These are phyloP conservation scores for Tetramorium simillimum DNA, from an alignment of 1,140 invertebrate genomes.

Conservation along the genomic window DNA sequence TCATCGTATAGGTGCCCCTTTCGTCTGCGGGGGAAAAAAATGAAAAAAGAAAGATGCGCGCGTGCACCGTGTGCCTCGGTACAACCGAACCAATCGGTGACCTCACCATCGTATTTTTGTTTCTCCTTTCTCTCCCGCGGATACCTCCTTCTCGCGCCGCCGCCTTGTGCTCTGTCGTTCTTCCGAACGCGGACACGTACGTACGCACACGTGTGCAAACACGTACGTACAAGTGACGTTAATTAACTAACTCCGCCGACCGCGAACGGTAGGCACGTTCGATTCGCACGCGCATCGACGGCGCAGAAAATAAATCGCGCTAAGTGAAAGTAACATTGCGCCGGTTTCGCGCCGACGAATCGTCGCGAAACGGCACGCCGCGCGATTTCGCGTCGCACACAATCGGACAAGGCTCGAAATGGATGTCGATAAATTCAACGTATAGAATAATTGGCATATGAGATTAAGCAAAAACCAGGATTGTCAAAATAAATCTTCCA, in stretches of 20 bases:
- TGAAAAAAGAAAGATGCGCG: conserved; percentile 13
- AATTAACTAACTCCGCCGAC: conserved; percentile 62
- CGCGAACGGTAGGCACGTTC: conserved; percentile 48
- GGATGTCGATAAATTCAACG: background rate
- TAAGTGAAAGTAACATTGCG: conserved; percentile 70
- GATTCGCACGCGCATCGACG: conserved; percentile 66
- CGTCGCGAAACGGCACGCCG: conserved; percentile 45
- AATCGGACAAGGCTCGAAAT: background rate
- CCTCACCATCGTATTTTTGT: conserved; percentile 48
- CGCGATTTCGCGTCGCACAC: conserved; percentile 18
- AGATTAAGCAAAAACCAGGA: background rate
- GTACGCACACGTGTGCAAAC: background rate
- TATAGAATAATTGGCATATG: background rate
- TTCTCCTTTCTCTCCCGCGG: conserved; percentile 56
- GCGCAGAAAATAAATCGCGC: conserved; percentile 69
- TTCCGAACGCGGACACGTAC: background rate
- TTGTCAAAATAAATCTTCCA: background rate
- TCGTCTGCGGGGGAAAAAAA: conserved; percentile 49
- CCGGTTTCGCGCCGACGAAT: conserved; percentile 28
- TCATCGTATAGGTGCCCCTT: conserved; percentile 60
- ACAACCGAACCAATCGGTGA: conserved; percentile 50
- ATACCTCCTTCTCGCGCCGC: background rate
- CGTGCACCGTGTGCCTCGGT: background rate
- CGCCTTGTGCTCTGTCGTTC: background rate
- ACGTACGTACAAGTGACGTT: conserved; percentile 34